Conservation (phyloP, 2,797 vertebrate species). For the Carduelis carduelis region DNA sequence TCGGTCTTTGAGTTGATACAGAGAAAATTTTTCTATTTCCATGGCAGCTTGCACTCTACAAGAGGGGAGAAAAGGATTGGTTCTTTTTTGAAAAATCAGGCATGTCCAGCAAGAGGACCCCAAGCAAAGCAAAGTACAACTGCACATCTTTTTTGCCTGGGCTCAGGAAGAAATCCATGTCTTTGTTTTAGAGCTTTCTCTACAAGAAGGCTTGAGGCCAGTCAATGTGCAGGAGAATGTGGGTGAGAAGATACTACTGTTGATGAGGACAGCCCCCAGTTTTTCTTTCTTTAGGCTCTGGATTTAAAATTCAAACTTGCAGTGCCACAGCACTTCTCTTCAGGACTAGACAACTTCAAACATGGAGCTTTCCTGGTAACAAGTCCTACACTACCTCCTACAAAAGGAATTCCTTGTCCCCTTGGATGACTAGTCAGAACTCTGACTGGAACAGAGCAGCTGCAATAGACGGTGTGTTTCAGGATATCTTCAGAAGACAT, state of each 20-base stretch:
- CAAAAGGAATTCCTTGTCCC: constrained; percentile 53
- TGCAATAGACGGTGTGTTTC: constrained; percentile 38
- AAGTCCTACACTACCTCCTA: constrained; percentile 47
- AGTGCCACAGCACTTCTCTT: neutral
- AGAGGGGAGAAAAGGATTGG: neutral
- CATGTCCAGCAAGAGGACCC: neutral
- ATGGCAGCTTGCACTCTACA: neutral
- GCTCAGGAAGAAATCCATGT: neutral
- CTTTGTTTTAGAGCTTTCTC: neutral
- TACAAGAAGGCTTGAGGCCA: neutral
- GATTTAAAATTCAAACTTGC: constrained; percentile 33
- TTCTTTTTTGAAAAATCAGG: neutral
- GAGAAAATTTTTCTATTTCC: neutral
- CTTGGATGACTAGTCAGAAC: constrained; percentile 40
- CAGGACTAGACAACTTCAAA: neutral
- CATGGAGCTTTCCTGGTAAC: constrained; percentile 26
- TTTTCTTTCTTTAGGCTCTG: constrained; percentile 5
- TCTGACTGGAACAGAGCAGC: constrained; percentile 60
- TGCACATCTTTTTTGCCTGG: neutral
- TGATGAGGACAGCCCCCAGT: constrained; percentile 4
- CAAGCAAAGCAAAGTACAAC: neutral
- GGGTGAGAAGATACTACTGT: neutral
- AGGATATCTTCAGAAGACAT: constrained; percentile 40
- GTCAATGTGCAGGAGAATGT: neutral
- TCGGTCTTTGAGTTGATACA: neutral